Evolutionary conservation across 1,140 invertebrate genomes (phyloP), one percentile per base, ranked within the genome.

Genomic region (Oncopodura yosiiana): DNA sequence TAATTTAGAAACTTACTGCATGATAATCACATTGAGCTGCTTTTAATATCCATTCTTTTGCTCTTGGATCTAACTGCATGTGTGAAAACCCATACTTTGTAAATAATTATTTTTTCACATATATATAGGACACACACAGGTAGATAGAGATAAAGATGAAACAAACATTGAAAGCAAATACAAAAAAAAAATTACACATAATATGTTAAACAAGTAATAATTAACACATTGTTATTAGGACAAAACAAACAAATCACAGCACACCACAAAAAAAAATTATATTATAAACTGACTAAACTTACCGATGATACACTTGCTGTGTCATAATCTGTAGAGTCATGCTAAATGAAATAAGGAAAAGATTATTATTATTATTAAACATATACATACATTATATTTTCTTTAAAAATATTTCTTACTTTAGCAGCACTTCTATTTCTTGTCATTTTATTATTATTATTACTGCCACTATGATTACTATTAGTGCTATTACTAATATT

Each of bases 21-120:
- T 87, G 84, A 68, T 90, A 91, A 67, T 91, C 85, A 37, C 82
- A 81, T 66, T 82, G 78, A 24, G 87, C 81, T 29, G 87, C 82
- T 62, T 79, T 79, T 18, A 91, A 77, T 62, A 90, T 79, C 87
- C 88, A 92, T 70, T 87, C 84, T 63, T 84, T 81, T 53, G 83
- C 80, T 62, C 73, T 73, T 61, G 87, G 84, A 63, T 81, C 79
- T 65, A 80, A 68, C 74, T 78, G 71, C 68, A 37, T 21, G 48
- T 59, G 53, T 11, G 43, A 58, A 43, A 54, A 56, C 41, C 59
- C 59, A 50, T 56, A 60, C 12, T 54, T 45, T 5, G 16, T 8
- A 3, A 49, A 32, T 6, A 50, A 50, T 29, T 41, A 24, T 49
- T 23, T 18, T 23, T 19, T 48, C 21, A 29, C 19, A 44, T 24